Evolutionary conservation across 2,113 vertebrate genomes (phyloP).

Genomic region (Acrocephalus arundinaceus): DNA sequence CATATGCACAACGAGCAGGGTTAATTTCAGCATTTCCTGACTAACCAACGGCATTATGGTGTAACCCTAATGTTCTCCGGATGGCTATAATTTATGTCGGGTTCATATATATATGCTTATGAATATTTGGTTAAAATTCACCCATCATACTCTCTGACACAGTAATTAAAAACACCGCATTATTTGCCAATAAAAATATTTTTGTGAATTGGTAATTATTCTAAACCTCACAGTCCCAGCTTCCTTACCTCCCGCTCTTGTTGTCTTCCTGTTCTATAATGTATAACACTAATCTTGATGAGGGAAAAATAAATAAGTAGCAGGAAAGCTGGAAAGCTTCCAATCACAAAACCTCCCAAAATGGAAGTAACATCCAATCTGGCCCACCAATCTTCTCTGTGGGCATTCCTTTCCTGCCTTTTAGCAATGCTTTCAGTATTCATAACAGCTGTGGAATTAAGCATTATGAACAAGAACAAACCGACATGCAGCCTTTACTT

Average conservation of each 20-base stretch:
- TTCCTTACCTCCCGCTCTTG: not conserved
- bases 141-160: not conserved
- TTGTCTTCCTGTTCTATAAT: conserved; percentile 20
- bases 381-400: not conserved
- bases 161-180: conserved; percentile 46
- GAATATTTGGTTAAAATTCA: conserved; percentile 44
- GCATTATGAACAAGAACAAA: conserved; percentile 6
- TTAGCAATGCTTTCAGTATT: conserved; percentile 21
- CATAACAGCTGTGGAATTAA: conserved; percentile 38
- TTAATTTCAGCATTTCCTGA: conserved; percentile 51
- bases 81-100: not conserved
- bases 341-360: not conserved
- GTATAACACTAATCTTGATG: conserved; percentile 14
- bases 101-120: not conserved
- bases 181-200: conserved; percentile 45
- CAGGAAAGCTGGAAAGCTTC: not conserved
- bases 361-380: not conserved
- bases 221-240: not conserved
- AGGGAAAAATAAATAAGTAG: conserved; percentile 36
- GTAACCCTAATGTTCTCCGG: conserved; percentile 48
- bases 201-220: conserved; percentile 9
- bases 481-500: not conserved
- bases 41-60: not conserved
- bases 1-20: not conserved
- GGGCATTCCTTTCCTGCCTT: conserved; percentile 5